Evolutionary conservation across 1,140 invertebrate genomes (phyloP), one percentile per base, ranked within the genome.

Genomic region (Euborellia annulipes): DNA sequence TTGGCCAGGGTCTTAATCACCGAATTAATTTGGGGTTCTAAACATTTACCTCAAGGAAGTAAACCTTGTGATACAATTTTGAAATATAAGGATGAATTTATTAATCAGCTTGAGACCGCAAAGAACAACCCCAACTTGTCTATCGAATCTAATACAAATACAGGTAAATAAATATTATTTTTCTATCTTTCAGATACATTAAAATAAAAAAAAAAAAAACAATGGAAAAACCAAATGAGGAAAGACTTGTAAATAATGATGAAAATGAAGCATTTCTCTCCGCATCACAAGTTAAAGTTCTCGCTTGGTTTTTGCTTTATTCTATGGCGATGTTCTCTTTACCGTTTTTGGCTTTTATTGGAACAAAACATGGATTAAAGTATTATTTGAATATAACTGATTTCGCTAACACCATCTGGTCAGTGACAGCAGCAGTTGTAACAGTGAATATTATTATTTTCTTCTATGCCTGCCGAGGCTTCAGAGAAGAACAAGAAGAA

Each of bases 311-410:
- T 13, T 69, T 86, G 34, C 62, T 85, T n/a, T 86, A 79, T 54
- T 87, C 80, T 63, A 57, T 78, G 37, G 71, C 80, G 3, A 88
- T 89, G 84, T 85, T 87, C 53, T 81, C 82, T 4, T 57, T 88
- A 45, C 85, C 85, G 2, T 82, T 89, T 62, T 57, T 64, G 16
- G 70, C 76, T 34, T 89, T 80, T 63, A 86, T 79, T 63, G 73
- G 73, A 9, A 69, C 74, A 9, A 69, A 69, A 46, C 68, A 77
- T 57, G 48, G 75, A 34, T 58, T 85, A 19, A 63, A 68, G 50
- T 70, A 74, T 40, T 70, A 75, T 52, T 78, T 74, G 46, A 64
- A 76, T 6, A 56, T 76, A 37, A 67, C 70, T 43, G 65, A 60
- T 46, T 82, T 75, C 57, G 52, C 66, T 3, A 72, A 69, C 45